Base-by-base conservation (phyloP, 2,113 vertebrate genomes). In the Oenanthe melanoleuca region DNA sequence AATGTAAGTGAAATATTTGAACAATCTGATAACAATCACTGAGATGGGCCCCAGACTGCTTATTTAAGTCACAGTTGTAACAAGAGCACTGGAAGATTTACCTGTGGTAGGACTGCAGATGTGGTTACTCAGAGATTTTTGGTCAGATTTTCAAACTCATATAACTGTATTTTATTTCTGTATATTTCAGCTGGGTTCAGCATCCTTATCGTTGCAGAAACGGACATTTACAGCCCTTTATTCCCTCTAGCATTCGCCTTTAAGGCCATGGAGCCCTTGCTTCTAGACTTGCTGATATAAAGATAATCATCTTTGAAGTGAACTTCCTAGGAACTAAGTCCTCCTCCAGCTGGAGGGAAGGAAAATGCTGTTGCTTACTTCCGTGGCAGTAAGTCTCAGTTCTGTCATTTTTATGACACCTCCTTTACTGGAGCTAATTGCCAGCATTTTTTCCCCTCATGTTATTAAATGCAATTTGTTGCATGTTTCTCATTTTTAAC, bases 281-380 rank as follows among this genome's bases (percentile, higher is more conserved):
- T 86, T 56, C 44, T 31, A 70, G 74, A n/a, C 73, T 81, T 60
- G 65, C 74, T 93, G 84, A 88, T 80, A 71, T 55, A 96, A 88
- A 88, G 74, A 71, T 55, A 96, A 88, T 71, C 40, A 86, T 92
- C 60, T 93, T 55, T 83, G 64, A 72, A 89, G 75, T 95, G 72
- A 95, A 95, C 89, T 96, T 97, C 87, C 89, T 91, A 89, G 92
- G 88, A 95, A 88, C 93, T 75, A 83, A 60, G 56, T 89, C 87
- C 93, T 95, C 87, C 84, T 93, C 85, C 88, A 55, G 85, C 71
- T 91, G 55, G 70, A 91, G 82, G 93, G 85, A 84, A 60, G 78
- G 79, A 88, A 86, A 96, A 78, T 71, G 56, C 80, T 74, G 49
- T 23, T 63, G 53, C 49, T 88, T 86, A 50, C 81, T 94, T 88